Evolutionary conservation across 2,797 vertebrate species (phyloP).

Genomic region (Lophotriccus pileatus): DNA sequence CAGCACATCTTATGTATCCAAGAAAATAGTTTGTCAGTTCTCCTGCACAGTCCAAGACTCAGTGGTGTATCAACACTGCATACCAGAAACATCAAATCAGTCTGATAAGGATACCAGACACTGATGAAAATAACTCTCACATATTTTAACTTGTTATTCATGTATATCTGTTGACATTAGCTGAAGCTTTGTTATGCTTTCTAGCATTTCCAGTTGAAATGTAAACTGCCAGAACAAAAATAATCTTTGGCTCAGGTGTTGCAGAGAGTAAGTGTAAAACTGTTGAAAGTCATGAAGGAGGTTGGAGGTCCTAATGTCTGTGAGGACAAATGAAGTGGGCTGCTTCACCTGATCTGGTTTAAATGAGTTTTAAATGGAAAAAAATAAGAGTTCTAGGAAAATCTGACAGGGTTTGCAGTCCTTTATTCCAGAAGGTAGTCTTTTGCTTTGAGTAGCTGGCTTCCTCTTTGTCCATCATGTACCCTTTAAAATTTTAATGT

Average conservation of each 20-base stretch:
- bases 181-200: background rate
- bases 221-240: background rate
- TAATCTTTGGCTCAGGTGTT: background rate
- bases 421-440: background rate
- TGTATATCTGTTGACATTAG: background rate
- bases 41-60: background rate
- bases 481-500: background rate
- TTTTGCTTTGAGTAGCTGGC: background rate
- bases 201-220: background rate
- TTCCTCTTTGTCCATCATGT: background rate
- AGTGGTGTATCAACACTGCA: fast-evolving
- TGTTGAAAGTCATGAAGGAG: background rate
- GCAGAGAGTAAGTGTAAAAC: background rate
- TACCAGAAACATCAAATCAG: background rate
- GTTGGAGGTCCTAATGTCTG: background rate
- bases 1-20: background rate
- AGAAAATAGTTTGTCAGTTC: background rate
- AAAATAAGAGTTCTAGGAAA: background rate
- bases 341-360: background rate
- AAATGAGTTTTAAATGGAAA: background rate
- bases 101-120: background rate
- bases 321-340: background rate
- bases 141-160: background rate
- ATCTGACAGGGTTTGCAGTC: background rate
- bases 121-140: background rate